phyloP scores from a whole-genome alignment of 2,888 invertebrate genomes.

The Trichopria drosophilae region DNA sequence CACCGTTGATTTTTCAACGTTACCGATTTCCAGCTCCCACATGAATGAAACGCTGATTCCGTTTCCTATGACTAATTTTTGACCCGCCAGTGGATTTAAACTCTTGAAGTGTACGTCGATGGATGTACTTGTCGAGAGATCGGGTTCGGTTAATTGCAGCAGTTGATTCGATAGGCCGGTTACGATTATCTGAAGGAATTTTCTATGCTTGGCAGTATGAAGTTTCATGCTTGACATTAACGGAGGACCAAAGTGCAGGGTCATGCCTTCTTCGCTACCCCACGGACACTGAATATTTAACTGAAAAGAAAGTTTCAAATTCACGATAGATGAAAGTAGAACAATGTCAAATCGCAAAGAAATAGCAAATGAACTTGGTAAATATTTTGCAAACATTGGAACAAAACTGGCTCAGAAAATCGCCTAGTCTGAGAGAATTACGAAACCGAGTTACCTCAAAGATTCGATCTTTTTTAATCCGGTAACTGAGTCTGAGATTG shows the following conservation, averaged over 20 bases:
- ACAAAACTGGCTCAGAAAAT: too few species aligned
- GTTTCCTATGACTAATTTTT: slow-evolving; percentile 70
- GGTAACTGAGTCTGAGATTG: too few species aligned
- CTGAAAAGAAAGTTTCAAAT: slow-evolving; percentile 57
- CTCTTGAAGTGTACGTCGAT: slow-evolving; percentile 67
- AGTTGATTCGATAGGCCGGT: slow-evolving; percentile 62
- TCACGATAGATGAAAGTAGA: too few species aligned
- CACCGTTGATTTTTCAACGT: slow-evolving; percentile 53
- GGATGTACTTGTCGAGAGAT: slow-evolving; percentile 62
- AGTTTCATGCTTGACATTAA: slow-evolving; percentile 79
- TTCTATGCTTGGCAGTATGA: slow-evolving; percentile 81
- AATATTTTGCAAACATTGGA: too few species aligned
- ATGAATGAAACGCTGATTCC: slow-evolving; percentile 79
- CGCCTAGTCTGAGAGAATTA: too few species aligned
- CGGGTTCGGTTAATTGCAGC: slow-evolving; percentile 56
- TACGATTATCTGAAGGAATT: slow-evolving; percentile 80
- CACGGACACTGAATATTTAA: slow-evolving; percentile 80
- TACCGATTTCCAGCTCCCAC: slow-evolving; percentile 69
- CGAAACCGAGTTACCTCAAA: too few species aligned
- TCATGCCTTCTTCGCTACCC: slow-evolving; percentile 73
- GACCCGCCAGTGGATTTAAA: slow-evolving; percentile 67
- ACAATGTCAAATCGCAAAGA: too few species aligned
- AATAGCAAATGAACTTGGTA: too few species aligned
- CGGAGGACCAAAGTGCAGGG: slow-evolving; percentile 81
- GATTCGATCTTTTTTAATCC: too few species aligned